Evolutionary conservation across 2,888 invertebrate genomes (phyloP).

Genomic region (Rhagium mordax): DNA sequence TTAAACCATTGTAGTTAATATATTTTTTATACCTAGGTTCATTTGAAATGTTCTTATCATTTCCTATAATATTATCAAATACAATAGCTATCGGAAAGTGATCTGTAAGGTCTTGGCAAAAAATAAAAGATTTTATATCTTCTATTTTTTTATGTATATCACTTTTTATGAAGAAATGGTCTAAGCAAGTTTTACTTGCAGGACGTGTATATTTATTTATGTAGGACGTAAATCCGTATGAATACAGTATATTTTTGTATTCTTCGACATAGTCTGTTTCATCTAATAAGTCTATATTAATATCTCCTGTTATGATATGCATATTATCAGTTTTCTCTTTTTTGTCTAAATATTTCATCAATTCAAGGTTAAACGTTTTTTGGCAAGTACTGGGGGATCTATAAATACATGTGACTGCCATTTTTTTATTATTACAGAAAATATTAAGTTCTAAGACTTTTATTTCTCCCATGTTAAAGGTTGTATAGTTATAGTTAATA

Average conservation of each 20-base stretch:
- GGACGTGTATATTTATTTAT: conserved; percentile 25
- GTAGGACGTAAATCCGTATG: conserved; percentile 13
- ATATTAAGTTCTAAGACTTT: conserved; percentile 7
- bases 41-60: neutral
- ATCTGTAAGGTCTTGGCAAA: neutral
- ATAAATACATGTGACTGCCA: conserved; percentile 16
- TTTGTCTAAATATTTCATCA: conserved; percentile 9
- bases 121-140: neutral
- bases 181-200: conserved; percentile 21
- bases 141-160: neutral
- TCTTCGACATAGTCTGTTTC: conserved; percentile 17
- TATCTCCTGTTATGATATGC: neutral
- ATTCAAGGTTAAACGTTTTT: conserved; percentile 12
- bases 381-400: conserved; percentile 28
- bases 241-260: conserved; percentile 17
- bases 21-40: neutral
- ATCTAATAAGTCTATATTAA: conserved; percentile 18
- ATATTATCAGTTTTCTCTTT: neutral
- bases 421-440: neutral
- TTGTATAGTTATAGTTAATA: neutral
- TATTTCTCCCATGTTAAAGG: neutral
- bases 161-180: neutral
- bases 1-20: neutral
- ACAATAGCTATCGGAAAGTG: neutral
- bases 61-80: neutral